Base-by-base conservation (phyloP, 2,888 invertebrate species). In the Ochropleura leucogaster region DNA sequence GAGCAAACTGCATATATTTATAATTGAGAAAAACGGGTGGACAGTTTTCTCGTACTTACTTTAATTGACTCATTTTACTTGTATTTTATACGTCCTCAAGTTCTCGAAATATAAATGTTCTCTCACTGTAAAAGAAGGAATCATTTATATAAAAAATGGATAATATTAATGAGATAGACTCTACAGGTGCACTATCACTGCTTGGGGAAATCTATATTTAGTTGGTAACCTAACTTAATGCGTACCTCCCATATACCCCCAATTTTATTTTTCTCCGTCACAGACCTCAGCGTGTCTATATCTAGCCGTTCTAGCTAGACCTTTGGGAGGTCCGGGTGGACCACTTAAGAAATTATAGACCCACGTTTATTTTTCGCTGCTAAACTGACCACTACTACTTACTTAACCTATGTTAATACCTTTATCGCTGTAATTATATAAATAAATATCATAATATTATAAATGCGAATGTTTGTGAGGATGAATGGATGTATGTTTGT, bases 1-100 rank as follows among this genome's bases (percentile, higher is more conserved):
- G 16, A 16, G n/a, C 46, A 57, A 68, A 18, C 42, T 7, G 40
- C 18, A 12, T 47, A 68, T 47, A 30, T 20, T 68, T 68, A 44
- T 63, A 80, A 82, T 83, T 72, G 18, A 42, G 44, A 69, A 49
- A 49, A 78, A 59, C 12, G 62, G 42, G 47, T n/a, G 9, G 12
- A 46, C 7, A 14, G 53, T 30, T 68, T 16, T 42, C 16, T 18
- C 46, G 6, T 62, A 20, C 62, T 42, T 60, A 14, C 4, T 64
- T 46, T 53, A 78, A 53, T 68, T 68, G 40, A 57, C 8, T 49
- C 8, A 51, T 71, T 60, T 79, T 5, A 79, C 42, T 57, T 47
- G 55, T 44, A 47, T 59, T 64, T 67, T 63, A 18, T 40, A 57
- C 49, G 18, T 14, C 20, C 7, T 47, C 5, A 7, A 62, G 46